Conservation (phyloP, 2,113 vertebrate genomes). For the Tyrannus savana region DNA sequence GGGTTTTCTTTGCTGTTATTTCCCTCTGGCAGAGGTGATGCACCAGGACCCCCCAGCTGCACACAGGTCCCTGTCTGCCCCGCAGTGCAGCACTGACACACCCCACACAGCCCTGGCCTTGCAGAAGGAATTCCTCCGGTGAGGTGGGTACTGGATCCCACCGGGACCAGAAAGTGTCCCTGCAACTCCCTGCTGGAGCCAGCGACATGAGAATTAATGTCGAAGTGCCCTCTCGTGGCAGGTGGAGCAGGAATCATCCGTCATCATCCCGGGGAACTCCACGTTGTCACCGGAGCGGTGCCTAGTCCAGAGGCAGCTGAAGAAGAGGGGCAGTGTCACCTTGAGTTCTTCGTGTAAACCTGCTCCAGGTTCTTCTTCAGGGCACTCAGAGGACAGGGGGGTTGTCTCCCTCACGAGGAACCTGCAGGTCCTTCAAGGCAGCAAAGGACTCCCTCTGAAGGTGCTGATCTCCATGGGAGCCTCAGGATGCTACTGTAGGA, state of each 20-base stretch:
- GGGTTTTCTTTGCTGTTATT: background rate
- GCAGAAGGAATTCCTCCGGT: background rate
- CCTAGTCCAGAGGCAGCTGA: background rate
- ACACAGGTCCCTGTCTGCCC: background rate
- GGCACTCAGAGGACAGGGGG: background rate
- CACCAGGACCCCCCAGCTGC: background rate
- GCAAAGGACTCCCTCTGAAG: background rate
- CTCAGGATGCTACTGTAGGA: background rate
- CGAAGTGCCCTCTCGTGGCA: constrained; percentile 17
- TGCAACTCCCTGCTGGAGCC: background rate
- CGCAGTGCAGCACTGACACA: background rate
- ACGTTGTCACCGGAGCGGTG: background rate
- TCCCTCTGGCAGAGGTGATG: background rate
- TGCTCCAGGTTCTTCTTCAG: background rate
- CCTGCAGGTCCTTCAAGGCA: background rate
- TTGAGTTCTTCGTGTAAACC: background rate
- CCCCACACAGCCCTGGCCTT: background rate
- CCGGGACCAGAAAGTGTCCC: accelerated
- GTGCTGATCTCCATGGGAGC: background rate
- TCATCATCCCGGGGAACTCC: background rate
- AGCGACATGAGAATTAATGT: background rate
- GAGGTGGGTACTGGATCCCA: background rate
- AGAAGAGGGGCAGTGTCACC: background rate
- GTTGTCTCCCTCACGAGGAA: background rate
- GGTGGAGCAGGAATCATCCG: background rate